phyloP scores from a whole-genome alignment of 2,888 invertebrate species.

The Hirtodrosophila duncani region DNA sequence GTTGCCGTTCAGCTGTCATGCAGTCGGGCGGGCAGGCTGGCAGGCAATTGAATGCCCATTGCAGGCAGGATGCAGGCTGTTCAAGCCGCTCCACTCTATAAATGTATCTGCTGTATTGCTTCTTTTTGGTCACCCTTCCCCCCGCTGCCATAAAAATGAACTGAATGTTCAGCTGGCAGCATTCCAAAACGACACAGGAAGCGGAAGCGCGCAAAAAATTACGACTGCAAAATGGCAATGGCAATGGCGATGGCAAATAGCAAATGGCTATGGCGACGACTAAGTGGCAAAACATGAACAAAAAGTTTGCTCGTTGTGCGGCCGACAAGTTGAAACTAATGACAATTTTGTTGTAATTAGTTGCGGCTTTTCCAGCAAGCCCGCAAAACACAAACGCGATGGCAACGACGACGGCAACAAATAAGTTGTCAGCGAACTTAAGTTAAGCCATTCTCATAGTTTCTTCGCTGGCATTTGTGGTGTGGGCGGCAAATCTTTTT shows the following conservation, averaged over 20 bases:
- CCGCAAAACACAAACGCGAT: conserved; percentile 23
- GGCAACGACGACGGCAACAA: conserved; percentile 49
- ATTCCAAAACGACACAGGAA: conserved; percentile 57
- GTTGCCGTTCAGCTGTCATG: conserved; percentile 45
- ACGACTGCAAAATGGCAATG: conserved; percentile 47
- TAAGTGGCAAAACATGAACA: conserved; percentile 70
- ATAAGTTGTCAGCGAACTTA: conserved; percentile 68
- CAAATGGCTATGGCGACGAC: conserved; percentile 18
- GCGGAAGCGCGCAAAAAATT: conserved; percentile 58
- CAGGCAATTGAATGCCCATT: too few species aligned
- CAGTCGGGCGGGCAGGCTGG: conserved; percentile 3
- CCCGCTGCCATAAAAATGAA: conserved; percentile 51
- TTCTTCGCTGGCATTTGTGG: conserved; percentile 54
- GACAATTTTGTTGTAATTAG: conserved; percentile 73
- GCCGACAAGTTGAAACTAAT: conserved; percentile 72
- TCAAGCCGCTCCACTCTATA: conserved; percentile 63
- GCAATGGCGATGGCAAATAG: conserved; percentile 16
- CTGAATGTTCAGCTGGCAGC: conserved; percentile 52
- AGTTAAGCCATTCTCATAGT: conserved; percentile 69
- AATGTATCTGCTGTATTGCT: conserved; percentile 43
- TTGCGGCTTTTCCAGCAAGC: conserved; percentile 59
- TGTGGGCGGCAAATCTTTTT: conserved; percentile 50
- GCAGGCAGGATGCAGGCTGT: conserved; percentile 67
- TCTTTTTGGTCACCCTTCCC: conserved; percentile 7
- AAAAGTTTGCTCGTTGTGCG: conserved; percentile 64